These are phyloP conservation scores for Phymatocera aterrima DNA, from an alignment of 2,888 invertebrate genomes.

Conservation along the genomic window DNA sequence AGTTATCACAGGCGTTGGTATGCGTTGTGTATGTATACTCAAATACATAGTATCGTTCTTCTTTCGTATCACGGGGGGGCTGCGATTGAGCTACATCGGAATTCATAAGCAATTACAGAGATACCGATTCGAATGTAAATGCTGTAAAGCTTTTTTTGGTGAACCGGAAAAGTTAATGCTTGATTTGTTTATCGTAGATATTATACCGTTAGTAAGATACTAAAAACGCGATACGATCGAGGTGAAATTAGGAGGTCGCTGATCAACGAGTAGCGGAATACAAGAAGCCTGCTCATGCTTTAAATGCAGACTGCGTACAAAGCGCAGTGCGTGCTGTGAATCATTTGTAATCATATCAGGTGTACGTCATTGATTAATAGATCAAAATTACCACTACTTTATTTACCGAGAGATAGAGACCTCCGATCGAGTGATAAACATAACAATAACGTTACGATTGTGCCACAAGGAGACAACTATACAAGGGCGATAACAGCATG, in stretches of 20 bases:
- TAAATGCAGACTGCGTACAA: constrained; percentile 12
- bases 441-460: neutral
- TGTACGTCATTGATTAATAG: neutral
- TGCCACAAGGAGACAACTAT: neutral
- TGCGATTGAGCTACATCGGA: neutral
- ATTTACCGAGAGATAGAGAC: too few species aligned
- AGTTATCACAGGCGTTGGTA: neutral
- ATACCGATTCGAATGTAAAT: neutral
- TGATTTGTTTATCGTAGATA: neutral
- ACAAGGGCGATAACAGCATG: neutral
- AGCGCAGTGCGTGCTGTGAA: neutral
- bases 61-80: neutral
- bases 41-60: too few species aligned
- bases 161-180: neutral
- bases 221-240: neutral
- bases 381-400: neutral
- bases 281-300: neutral
- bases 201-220: neutral
- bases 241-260: constrained; percentile 1
- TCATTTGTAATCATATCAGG: neutral
- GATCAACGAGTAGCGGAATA: constrained; percentile 12
- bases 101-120: neutral
- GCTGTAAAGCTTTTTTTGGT: neutral
- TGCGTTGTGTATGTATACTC: neutral
- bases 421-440: neutral